These are phyloP conservation scores for Hippopotamus amphibius DNA, from an alignment of 2,113 vertebrate species.

Conservation along the genomic window DNA sequence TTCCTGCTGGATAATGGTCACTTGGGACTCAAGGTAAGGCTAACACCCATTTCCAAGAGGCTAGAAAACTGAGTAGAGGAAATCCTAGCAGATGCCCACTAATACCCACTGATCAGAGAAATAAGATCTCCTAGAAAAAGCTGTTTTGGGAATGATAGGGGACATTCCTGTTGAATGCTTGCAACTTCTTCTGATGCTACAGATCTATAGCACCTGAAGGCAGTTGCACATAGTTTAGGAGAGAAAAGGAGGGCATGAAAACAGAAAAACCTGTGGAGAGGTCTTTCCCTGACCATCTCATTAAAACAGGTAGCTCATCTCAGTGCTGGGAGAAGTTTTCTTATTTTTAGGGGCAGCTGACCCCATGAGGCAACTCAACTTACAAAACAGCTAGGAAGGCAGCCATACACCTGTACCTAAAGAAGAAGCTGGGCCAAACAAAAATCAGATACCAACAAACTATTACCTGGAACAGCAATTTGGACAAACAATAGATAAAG, in stretches of 20 bases:
- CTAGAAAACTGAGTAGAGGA: background rate
- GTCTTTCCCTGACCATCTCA: background rate
- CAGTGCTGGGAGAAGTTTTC: background rate
- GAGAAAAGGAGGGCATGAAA: background rate
- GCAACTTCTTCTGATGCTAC: background rate
- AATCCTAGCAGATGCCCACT: background rate
- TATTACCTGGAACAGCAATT: background rate
- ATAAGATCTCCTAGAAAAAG: background rate
- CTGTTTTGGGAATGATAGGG: background rate
- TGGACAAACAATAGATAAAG: background rate
- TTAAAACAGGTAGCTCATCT: background rate
- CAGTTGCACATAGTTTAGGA: background rate
- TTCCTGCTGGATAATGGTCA: slow-evolving; percentile 7
- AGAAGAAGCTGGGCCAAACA: background rate
- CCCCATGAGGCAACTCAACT: background rate
- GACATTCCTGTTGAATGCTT: background rate
- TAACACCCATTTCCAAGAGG: slow-evolving; percentile 3
- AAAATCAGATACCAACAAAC: background rate
- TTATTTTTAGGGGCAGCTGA: background rate
- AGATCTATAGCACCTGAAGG: background rate
- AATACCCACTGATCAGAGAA: background rate
- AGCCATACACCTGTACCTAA: background rate
- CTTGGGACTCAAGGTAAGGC: background rate
- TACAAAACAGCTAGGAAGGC: background rate
- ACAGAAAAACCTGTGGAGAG: background rate